Evolutionary conservation across 92 coral and sea anemone genomes (phyloP).

Genomic region (Anthopleura xanthogrammica): DNA sequence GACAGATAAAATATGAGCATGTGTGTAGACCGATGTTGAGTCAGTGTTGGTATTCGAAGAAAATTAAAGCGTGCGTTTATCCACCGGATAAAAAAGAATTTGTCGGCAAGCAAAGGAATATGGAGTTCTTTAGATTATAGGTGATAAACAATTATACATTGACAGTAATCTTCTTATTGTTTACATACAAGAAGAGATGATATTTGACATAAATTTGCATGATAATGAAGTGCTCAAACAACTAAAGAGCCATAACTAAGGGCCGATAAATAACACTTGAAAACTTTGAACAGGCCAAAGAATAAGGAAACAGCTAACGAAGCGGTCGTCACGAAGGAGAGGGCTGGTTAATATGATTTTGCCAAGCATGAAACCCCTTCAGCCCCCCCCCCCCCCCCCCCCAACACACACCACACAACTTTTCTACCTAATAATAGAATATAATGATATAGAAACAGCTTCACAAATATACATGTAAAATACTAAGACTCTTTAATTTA

Average conservation of each 20-base stretch:
- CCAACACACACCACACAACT: too few species aligned
- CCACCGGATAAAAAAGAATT: background rate
- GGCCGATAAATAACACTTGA: background rate
- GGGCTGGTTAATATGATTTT: too few species aligned
- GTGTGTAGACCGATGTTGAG: background rate
- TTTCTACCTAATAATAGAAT: too few species aligned
- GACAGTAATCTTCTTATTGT: conserved; percentile 16
- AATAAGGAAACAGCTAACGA: too few species aligned
- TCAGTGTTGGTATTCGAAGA: background rate
- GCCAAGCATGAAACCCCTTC: too few species aligned
- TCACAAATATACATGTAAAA: too few species aligned
- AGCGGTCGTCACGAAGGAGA: too few species aligned
- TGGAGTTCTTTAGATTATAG: background rate
- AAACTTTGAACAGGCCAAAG: background rate
- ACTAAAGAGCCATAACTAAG: background rate
- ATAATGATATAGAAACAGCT: too few species aligned
- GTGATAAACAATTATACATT: conserved; percentile 1
- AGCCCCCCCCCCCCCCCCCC: too few species aligned
- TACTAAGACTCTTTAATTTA: too few species aligned
- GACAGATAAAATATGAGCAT: background rate
- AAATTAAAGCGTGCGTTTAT: background rate
- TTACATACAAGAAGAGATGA: background rate
- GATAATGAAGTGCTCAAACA: background rate
- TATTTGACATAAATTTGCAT: conserved; percentile 5
- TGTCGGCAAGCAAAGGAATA: background rate